Conservation (phyloP, 2,113 vertebrate species). For the Antechinus flavipes region DNA sequence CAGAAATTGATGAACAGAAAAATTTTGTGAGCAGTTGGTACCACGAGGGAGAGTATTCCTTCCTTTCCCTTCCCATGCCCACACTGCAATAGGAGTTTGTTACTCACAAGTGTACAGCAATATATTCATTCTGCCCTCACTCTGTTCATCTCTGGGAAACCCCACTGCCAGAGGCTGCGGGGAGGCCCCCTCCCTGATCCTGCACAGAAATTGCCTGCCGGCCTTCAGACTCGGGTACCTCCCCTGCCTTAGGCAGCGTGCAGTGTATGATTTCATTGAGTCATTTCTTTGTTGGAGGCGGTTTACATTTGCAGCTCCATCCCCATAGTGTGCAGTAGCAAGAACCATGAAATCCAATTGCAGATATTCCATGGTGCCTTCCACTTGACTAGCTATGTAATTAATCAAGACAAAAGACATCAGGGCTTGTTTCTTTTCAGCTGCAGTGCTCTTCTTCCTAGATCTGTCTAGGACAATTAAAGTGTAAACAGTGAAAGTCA, state of each 20-base stretch:
- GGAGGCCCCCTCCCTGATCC: neutral
- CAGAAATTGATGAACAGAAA: neutral
- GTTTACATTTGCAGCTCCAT: constrained; percentile 9
- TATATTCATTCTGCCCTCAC: neutral
- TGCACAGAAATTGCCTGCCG: neutral
- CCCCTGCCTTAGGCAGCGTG: constrained; percentile 1
- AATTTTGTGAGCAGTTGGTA: neutral
- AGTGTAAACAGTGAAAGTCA: neutral
- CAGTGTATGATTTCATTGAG: neutral
- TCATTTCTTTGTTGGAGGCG: neutral
- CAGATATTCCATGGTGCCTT: neutral
- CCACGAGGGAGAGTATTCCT: neutral
- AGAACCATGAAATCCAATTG: constrained; percentile 18
- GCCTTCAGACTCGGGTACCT: neutral
- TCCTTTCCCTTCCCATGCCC: neutral
- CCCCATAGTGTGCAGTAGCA: neutral
- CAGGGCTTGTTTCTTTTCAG: neutral
- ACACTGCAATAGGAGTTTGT: neutral
- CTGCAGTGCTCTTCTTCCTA: neutral
- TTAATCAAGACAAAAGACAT: constrained; percentile 24
- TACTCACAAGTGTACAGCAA: neutral
- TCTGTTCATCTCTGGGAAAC: neutral
- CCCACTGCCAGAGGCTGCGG: neutral
- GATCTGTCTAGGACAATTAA: neutral
- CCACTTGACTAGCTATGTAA: constrained; percentile 4